Percentiles rank a stretch among this genome's conserved stretches.
Conservation (phyloP, 2,113 vertebrate species). For the Agapornis roseicollis region DNA sequence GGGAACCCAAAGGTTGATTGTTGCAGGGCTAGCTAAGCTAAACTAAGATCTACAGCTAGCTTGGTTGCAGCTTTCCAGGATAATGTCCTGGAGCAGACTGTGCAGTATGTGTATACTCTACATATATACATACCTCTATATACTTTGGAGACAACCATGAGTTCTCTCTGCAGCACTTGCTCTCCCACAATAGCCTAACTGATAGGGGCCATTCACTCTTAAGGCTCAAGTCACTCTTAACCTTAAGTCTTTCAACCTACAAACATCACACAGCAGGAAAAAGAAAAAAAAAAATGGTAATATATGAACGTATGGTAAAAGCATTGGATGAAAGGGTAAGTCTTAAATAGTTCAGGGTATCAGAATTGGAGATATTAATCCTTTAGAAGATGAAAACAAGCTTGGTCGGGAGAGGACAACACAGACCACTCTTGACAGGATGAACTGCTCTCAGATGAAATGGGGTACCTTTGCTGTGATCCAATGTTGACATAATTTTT, state of each 20-base stretch:
- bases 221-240: background rate
- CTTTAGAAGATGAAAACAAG: background rate
- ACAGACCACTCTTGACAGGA: fast-evolving
- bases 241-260: background rate
- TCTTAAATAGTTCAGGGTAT: background rate
- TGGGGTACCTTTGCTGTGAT: background rate
- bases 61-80: background rate
- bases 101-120: background rate
- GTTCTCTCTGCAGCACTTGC: background rate
- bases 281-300: background rate
- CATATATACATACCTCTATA: background rate
- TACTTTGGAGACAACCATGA: background rate
- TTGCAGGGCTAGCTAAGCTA: background rate
- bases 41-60: background rate
- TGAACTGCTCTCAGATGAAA: background rate
- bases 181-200: background rate
- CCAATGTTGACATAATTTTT: background rate
- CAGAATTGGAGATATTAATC: background rate
- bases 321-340: background rate
- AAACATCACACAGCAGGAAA: fast-evolving
- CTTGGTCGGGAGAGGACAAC: background rate
- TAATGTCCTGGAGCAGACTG: background rate
- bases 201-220: background rate
- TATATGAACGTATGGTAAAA: background rate
- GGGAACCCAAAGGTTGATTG: background rate